A percentile compares a stretch with the other conserved stretches of the same genome.
Evolutionary conservation across 2,888 invertebrate genomes (phyloP).

Genomic region (Synergus itoensis): DNA sequence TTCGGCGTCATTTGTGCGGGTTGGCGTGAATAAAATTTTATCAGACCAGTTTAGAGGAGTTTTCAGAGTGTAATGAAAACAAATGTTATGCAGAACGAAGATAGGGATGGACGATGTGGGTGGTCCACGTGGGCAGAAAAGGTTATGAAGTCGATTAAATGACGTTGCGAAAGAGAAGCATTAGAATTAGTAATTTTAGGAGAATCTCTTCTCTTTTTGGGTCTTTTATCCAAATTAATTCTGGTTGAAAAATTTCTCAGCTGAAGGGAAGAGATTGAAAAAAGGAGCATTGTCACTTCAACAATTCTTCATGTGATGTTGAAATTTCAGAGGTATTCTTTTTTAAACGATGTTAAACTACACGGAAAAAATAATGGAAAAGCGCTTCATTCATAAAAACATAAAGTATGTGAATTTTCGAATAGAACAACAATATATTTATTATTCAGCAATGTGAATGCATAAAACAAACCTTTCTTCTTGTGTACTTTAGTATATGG

Average conservation of each 20-base stretch:
- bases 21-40: slow-evolving; percentile 6
- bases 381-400: too few relatives aligned
- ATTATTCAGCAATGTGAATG: too few relatives aligned
- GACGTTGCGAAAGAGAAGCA: slow-evolving; percentile 11
- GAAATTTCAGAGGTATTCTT: too few relatives aligned
- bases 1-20: background rate
- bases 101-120: slow-evolving; percentile 18
- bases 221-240: background rate
- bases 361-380: too few relatives aligned
- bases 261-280: background rate
- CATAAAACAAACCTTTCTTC: too few relatives aligned
- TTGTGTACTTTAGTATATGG: too few relatives aligned
- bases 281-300: background rate
- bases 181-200: slow-evolving; percentile 11
- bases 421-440: too few relatives aligned
- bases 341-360: too few relatives aligned
- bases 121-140: slow-evolving; percentile 31
- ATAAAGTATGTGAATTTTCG: too few relatives aligned
- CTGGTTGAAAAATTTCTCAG: background rate
- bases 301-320: background rate
- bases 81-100: slow-evolving; percentile 13
- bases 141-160: background rate
- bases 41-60: slow-evolving; percentile 1
- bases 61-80: slow-evolving; percentile 34
- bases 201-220: background rate